phyloP scores from a whole-genome alignment of 1,140 invertebrate genomes.

The Drosophila repleta region DNA sequence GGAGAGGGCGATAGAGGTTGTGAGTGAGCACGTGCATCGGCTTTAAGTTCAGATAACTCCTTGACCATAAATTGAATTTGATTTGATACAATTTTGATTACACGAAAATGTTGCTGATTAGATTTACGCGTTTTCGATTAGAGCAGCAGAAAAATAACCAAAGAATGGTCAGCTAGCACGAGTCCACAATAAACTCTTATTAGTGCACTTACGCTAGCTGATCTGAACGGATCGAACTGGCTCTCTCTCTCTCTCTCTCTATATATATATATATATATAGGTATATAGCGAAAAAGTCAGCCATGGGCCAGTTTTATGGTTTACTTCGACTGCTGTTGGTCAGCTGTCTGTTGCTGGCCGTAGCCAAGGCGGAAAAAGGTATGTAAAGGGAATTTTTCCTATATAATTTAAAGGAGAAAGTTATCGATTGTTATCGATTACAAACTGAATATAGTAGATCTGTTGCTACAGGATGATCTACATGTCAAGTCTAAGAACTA shows the following conservation, averaged over 20 bases:
- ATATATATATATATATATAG: slow-evolving; percentile 10
- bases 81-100: slow-evolving; percentile 56
- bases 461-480: too few species aligned
- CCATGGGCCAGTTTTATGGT: not conserved
- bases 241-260: too few species aligned
- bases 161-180: not conserved
- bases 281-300: slow-evolving; percentile 1
- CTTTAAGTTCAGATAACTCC: slow-evolving; percentile 10
- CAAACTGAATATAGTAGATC: too few species aligned
- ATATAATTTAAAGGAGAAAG: too few species aligned
- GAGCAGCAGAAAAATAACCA: not conserved
- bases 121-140: slow-evolving; percentile 56
- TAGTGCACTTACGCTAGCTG: slow-evolving; percentile 50
- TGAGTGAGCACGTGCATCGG: slow-evolving; percentile 38
- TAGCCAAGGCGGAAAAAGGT: slow-evolving; percentile 11
- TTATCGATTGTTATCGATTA: too few species aligned
- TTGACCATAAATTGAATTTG: slow-evolving; percentile 60
- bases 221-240: slow-evolving; percentile 14
- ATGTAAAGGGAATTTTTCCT: not conserved
- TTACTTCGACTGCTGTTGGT: slow-evolving; percentile 15
- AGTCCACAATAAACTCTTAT: slow-evolving; percentile 25
- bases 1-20: too few species aligned
- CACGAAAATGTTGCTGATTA: slow-evolving; percentile 51
- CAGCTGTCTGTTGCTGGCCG: slow-evolving; percentile 14
- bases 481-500: too few species aligned